Percentiles rank a stretch among this genome's conserved stretches.
These are phyloP conservation scores for Nasonia oneida DNA, from an alignment of 2,888 invertebrate species.

Conservation along the genomic window DNA sequence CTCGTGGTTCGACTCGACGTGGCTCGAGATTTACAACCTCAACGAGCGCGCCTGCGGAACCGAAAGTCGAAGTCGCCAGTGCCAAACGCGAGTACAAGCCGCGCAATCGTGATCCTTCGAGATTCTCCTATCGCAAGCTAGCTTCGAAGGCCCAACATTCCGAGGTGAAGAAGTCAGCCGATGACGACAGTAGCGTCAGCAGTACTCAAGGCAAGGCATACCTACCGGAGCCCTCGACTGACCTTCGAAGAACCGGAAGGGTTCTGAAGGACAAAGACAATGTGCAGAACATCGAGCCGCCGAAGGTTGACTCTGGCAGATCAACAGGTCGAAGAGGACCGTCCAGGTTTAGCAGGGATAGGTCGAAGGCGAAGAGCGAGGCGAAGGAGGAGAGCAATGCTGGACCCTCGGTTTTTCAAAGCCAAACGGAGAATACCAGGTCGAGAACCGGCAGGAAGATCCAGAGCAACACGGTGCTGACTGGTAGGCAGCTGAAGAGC, in stretches of 20 bases:
- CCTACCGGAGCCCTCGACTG: conserved; percentile 29
- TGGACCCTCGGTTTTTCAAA: conserved; percentile 64
- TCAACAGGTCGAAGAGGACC: not conserved
- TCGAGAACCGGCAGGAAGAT: conserved; percentile 47
- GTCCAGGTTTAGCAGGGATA: not conserved
- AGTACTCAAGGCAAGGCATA: conserved; percentile 35
- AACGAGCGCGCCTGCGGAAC: not conserved
- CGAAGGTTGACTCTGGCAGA: not conserved
- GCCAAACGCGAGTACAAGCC: not conserved
- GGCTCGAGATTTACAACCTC: conserved; percentile 10
- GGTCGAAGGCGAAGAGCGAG: conserved; percentile 8
- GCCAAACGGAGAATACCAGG: conserved; percentile 36
- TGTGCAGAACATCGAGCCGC: conserved; percentile 30
- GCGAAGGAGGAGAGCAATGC: not conserved
- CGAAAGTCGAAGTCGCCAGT: not conserved
- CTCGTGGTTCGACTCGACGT: conserved; percentile 29
- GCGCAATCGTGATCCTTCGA: not conserved
- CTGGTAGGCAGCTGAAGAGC: conserved; percentile 24
- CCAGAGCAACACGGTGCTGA: conserved; percentile 6
- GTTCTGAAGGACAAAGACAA: not conserved
- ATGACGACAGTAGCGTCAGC: not conserved
- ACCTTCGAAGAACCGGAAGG: not conserved
- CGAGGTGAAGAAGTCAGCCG: conserved; percentile 1
- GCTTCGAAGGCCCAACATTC: not conserved
- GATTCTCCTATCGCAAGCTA: conserved; percentile 8